Base-by-base conservation (phyloP, 1,140 invertebrate genomes). In the Heliothis subflexa region DNA sequence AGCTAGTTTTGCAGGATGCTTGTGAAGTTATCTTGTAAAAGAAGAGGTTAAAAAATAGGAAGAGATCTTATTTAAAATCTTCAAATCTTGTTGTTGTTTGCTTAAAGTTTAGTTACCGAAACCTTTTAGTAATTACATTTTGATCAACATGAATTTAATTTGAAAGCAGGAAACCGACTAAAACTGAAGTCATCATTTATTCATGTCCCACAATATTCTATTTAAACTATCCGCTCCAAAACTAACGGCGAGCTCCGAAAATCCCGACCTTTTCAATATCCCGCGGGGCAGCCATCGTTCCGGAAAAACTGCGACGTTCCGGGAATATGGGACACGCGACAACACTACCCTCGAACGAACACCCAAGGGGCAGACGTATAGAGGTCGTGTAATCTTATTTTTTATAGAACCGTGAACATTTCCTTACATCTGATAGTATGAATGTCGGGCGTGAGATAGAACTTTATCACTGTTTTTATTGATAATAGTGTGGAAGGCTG, bases 381-480 rank as follows among this genome's bases (percentile, higher is more conserved):
- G 62, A 77, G 74, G 74, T 77, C 50, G 61, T 68, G 76, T 71
- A 78, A 73, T 78, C 77, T 72, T 72, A 72, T 78, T 78, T 79
- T 75, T 79, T 79, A 79, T 74, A 73, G 70, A 79, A 74, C 74
- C 50, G 70, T 40, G 70, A 74, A 64, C 52, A 54, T 66, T 73
- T 55, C 49, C 50, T 66, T 66, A 79, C 70, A 79, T 70, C 33
- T 78, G 50, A 78, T 78, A 78, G 66, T 78, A 54, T 70, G 62
- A 77, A 77, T 68, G 64, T 55, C 47, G 50, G 62, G 40, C 57
- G 49, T 54, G 40, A 28, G 33, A 49, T 70, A 70, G 66, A 70
- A 52, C 50, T 77, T 77, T 77, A 77, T 77, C 74, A 61, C 49
- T 77, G 49, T 55, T 68, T 68, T 72, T 73, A 66, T 61, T 70